These are phyloP conservation scores for Mythimna vitellina DNA, from an alignment of 2,888 invertebrate genomes.

Conservation along the genomic window DNA sequence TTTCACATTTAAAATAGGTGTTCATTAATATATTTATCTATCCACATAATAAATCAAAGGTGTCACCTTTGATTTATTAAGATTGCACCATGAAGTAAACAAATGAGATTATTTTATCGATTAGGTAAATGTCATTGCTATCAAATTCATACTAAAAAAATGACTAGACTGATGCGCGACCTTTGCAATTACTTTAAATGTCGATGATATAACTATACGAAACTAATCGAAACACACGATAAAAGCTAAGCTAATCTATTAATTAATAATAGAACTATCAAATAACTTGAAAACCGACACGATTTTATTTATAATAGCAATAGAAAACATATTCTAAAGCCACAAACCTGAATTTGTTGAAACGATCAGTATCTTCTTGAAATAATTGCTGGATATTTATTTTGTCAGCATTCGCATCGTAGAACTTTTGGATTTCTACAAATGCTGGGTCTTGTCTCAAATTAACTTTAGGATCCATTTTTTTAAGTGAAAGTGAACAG, in stretches of 20 bases:
- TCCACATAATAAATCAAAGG: constrained; percentile 1
- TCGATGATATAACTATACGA: constrained; percentile 61
- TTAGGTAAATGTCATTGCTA: constrained; percentile 21
- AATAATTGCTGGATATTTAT: constrained; percentile 96
- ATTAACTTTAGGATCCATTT: constrained; percentile 86
- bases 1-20: too few relatives aligned
- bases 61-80: background rate
- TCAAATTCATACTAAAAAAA: constrained; percentile 15
- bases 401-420: constrained; percentile 92
- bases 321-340: constrained; percentile 40
- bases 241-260: background rate
- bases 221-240: constrained; percentile 8
- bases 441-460: constrained; percentile 92
- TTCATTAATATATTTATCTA: background rate
- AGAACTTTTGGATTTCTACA: constrained; percentile 94
- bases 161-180: constrained; percentile 70
- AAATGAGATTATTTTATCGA: constrained; percentile 9
- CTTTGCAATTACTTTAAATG: constrained; percentile 73
- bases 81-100: constrained; percentile 14
- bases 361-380: constrained; percentile 94
- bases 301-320: constrained; percentile 37
- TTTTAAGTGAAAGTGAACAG: constrained; percentile 71
- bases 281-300: constrained; percentile 38
- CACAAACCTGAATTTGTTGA: constrained; percentile 96
- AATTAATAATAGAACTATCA: background rate